phyloP scores from a whole-genome alignment of 2,888 invertebrate genomes.

The Sarcophaga carnaria region DNA sequence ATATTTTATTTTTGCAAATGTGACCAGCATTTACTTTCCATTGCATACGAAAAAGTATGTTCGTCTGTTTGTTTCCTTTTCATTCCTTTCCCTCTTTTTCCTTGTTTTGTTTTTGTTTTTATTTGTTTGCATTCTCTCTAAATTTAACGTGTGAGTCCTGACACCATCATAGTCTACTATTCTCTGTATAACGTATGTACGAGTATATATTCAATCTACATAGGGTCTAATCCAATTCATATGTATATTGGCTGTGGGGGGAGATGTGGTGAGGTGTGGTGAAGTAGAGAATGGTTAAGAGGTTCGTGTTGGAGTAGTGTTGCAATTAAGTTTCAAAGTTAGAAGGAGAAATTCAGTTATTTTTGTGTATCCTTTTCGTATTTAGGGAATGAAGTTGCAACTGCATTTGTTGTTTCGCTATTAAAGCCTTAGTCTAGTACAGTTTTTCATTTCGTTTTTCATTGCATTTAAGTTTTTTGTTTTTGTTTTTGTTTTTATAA shows the following conservation, averaged over 20 bases:
- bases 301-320: neutral
- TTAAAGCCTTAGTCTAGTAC: conserved; percentile 28
- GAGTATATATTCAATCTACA: neutral
- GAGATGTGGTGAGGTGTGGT: neutral
- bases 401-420: conserved; percentile 32
- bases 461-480: neutral
- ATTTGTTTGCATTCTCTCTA: conserved; percentile 40
- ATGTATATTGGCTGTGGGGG: neutral
- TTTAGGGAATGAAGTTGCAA: conserved; percentile 44
- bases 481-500: conserved; percentile 33
- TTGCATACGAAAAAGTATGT: neutral
- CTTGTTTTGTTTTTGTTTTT: conserved; percentile 31
- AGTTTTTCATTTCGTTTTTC: conserved; percentile 43
- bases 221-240: neutral
- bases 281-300: neutral
- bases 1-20: conserved; percentile 1
- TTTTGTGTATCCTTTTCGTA: conserved; percentile 38
- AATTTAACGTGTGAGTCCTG: conserved; percentile 68
- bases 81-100: conserved; percentile 24
- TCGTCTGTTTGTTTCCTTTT: neutral
- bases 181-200: neutral
- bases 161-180: conserved; percentile 64
- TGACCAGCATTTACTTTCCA: conserved; percentile 13
- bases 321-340: conserved; percentile 60
- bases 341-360: conserved; percentile 55